Conservation (phyloP, 2,113 vertebrate species). For the Alligator mississippiensis region DNA sequence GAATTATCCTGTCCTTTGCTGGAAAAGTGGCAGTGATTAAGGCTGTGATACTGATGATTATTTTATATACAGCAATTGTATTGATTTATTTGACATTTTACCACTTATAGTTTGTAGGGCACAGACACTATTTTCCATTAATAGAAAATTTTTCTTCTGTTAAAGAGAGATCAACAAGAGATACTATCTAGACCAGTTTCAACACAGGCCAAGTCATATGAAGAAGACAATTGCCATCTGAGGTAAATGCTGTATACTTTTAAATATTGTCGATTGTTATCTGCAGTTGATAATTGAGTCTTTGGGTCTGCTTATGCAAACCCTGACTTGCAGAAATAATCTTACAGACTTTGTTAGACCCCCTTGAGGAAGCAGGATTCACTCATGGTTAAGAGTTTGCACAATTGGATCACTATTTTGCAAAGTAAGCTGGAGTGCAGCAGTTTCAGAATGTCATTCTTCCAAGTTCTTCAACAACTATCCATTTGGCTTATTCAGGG, state of each 20-base stretch:
- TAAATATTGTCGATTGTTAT: background rate
- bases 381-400: background rate
- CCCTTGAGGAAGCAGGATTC: background rate
- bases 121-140: background rate
- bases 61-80: too few species aligned
- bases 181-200: conserved; percentile 79
- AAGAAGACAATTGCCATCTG: conserved; percentile 67
- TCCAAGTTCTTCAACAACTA: background rate
- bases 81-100: background rate
- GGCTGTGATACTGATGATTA: too few species aligned
- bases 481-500: background rate
- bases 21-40: too few species aligned
- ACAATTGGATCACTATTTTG: background rate
- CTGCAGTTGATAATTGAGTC: background rate
- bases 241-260: conserved; percentile 77
- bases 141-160: background rate
- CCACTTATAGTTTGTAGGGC: background rate
- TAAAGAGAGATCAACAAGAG: conserved; percentile 86
- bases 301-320: background rate
- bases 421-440: background rate
- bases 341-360: background rate
- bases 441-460: background rate
- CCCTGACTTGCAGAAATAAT: background rate
- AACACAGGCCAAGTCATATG: conserved; percentile 65
- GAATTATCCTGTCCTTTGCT: too few species aligned